Evolutionary conservation across 2,888 invertebrate genomes (phyloP), one percentile per base, ranked within the genome.

Genomic region (Helicoverpa assulta): DNA sequence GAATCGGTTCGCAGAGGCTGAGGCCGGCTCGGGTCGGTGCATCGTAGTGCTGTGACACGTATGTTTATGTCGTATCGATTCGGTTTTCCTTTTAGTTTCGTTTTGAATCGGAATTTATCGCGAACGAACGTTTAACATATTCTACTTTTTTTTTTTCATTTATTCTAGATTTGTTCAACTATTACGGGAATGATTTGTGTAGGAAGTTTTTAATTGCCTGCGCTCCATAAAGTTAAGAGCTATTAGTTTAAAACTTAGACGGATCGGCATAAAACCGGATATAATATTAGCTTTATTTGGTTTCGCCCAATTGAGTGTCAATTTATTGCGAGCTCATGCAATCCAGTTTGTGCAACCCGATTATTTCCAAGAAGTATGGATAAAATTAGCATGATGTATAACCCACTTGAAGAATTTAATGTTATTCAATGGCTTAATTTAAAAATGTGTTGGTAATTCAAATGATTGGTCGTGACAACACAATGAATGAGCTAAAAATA

Each of bases 1-100:
- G 77, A 92, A 86, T 93, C 93, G 91, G 95, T 95, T 95, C 83
- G 80, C 85, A 85, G 93, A 88, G 91, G 95, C 91, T 91, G 85
- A 86, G 87, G 89, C 94, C 93, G 94, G 95, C 93, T 95, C 81
- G 85, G 88, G 87, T 92, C 93, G 90, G 93, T 92, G 92, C 92
- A 92, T 90, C 82, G 89, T 91, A 95, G 95, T 92, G 93, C 87
- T 88, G 95, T 53, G 89, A 87, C 85, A 82, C 67, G 72, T 58
- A 69, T 68, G 78, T 75, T 61, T 74, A 74, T 81, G 62, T 66
- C 64, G 65, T 73, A 81, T 84, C 79, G 84, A 84, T 80, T 69
- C 60, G 50, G 53, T 72, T 68, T 68, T 75, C 47, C 26, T 37
- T 51, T 59, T 56, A 51, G 68, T 74, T 70, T 60, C 21, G 40